phyloP scores from a whole-genome alignment of 2,888 invertebrate genomes.

The Tipula lateralis region DNA sequence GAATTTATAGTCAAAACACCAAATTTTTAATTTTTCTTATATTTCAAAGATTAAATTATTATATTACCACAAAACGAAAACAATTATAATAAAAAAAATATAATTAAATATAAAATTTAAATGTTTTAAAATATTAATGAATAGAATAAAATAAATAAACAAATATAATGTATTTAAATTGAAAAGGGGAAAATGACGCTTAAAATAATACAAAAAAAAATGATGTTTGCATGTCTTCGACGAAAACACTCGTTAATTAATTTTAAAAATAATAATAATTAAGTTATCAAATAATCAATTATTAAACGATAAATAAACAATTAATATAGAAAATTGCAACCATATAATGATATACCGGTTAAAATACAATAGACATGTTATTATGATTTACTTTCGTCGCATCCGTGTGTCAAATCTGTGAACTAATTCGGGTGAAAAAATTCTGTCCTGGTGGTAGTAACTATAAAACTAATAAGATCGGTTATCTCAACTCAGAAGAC shows the following conservation, averaged over 20 bases:
- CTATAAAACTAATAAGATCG: no score
- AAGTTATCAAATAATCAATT: slow-evolving; percentile 24
- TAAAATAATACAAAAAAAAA: slow-evolving; percentile 25
- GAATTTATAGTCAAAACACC: background rate
- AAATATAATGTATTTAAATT: slow-evolving; percentile 33
- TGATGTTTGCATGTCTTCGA: slow-evolving; percentile 28
- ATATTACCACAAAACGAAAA: slow-evolving; percentile 20
- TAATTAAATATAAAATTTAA: slow-evolving; percentile 44
- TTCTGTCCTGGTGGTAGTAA: no score
- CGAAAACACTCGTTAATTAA: slow-evolving; percentile 6
- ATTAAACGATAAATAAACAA: slow-evolving; percentile 8
- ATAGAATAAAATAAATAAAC: slow-evolving; percentile 33
- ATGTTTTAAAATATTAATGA: slow-evolving; percentile 33
- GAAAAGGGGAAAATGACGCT: slow-evolving; percentile 30
- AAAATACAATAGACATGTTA: background rate
- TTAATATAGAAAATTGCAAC: background rate
- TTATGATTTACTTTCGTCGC: background rate
- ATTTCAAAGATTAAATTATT: slow-evolving; percentile 6
- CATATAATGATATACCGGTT: background rate
- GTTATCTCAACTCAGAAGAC: no score
- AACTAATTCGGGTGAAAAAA: no score
- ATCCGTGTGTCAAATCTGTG: background rate
- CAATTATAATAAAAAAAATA: slow-evolving; percentile 35
- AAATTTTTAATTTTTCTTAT: background rate
- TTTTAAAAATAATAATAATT: slow-evolving; percentile 13